Conservation (phyloP, 1,140 invertebrate genomes). For the Harlomillsia oculata region DNA sequence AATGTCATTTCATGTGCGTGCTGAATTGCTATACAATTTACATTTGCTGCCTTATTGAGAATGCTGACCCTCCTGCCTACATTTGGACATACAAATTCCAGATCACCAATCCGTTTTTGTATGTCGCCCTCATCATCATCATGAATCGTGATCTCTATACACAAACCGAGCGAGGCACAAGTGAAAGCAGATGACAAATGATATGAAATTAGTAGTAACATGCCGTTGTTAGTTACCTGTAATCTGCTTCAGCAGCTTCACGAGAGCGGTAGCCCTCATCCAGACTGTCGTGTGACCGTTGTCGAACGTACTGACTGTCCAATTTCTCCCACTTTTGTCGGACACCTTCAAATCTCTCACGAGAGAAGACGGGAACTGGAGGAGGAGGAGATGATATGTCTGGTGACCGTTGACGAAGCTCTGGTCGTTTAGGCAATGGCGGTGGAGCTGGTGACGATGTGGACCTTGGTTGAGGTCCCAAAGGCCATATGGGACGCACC, state of each 20-base stretch:
- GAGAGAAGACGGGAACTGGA: conserved; percentile 22
- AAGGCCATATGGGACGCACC: conserved; percentile 35
- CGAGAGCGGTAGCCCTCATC: conserved; percentile 33
- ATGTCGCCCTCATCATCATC: too few species aligned
- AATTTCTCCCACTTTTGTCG: conserved; percentile 35
- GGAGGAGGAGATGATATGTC: conserved; percentile 20
- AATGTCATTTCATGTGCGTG: too few species aligned
- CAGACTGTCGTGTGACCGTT: conserved; percentile 34
- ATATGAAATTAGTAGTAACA: neutral
- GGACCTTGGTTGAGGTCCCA: conserved; percentile 16
- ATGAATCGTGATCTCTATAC: too few species aligned
- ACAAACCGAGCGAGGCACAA: too few species aligned
- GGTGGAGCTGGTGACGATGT: conserved; percentile 25
- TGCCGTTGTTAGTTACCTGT: conserved; percentile 14
- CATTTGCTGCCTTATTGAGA: too few species aligned
- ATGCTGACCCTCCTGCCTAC: too few species aligned
- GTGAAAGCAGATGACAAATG: neutral
- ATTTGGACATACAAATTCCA: too few species aligned
- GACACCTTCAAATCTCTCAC: conserved; percentile 32
- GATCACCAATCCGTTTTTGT: too few species aligned
- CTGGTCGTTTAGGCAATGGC: conserved; percentile 33
- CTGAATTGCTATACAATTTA: too few species aligned
- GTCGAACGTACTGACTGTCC: conserved; percentile 33
- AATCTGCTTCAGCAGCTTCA: conserved; percentile 35
- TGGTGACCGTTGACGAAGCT: conserved; percentile 32